Conservation (phyloP, 2,888 invertebrate genomes). For the Aphidius colemani region DNA sequence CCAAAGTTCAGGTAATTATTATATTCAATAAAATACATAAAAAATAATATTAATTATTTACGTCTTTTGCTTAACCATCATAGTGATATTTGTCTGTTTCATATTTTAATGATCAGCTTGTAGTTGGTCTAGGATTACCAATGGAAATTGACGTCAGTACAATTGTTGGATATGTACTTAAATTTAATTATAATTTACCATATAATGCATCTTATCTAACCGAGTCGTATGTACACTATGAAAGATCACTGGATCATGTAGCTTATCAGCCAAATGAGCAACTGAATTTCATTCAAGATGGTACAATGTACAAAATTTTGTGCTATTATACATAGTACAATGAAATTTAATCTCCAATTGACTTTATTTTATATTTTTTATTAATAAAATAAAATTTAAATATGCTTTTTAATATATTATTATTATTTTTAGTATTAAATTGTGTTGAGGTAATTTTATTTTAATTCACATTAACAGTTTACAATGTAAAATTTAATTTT, state of each 20-base stretch:
- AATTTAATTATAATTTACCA: conserved; percentile 59
- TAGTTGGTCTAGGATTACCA: conserved; percentile 62
- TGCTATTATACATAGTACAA: conserved; percentile 3
- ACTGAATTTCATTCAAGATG: background rate
- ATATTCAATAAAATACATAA: background rate
- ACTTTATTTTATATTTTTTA: background rate
- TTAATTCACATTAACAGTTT: too few species aligned
- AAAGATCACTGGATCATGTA: conserved; percentile 60
- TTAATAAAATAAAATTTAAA: too few species aligned
- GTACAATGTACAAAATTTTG: background rate
- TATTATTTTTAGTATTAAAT: too few species aligned
- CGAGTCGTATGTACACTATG: conserved; percentile 59
- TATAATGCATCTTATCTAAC: conserved; percentile 53
- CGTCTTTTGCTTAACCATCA: too few species aligned
- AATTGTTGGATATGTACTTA: conserved; percentile 61
- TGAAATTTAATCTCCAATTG: background rate
- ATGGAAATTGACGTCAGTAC: conserved; percentile 61
- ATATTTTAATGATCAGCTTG: conserved; percentile 48
- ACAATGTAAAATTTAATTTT: too few species aligned
- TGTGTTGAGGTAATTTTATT: too few species aligned
- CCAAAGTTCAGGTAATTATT: conserved; percentile 52
- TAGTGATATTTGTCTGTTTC: conserved; percentile 24
- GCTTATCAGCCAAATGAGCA: conserved; percentile 42
- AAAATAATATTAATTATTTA: background rate
- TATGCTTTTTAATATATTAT: too few species aligned